A percentile compares a stretch with the other conserved stretches of the same genome.
Conservation (phyloP, 1,140 invertebrate genomes). For the Panagrolaimus sp. region DNA sequence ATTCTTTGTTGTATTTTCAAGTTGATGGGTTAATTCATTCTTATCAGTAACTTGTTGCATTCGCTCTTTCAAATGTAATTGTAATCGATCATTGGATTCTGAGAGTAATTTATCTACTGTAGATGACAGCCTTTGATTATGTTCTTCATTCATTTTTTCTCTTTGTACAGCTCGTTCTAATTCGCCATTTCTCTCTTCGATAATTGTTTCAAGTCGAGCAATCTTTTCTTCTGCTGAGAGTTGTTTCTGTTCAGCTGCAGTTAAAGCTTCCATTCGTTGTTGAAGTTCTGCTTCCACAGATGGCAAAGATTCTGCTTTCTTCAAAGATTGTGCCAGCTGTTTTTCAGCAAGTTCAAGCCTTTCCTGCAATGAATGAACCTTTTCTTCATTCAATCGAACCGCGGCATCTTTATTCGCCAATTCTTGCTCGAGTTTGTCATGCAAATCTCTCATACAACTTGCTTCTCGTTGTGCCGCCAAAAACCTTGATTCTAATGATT, state of each 20-base stretch:
- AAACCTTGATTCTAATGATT: conserved; percentile 75
- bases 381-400: conserved; percentile 70
- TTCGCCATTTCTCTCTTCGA: conserved; percentile 92
- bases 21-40: conserved; percentile 86
- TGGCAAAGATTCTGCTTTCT: conserved; percentile 70
- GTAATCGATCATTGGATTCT: conserved; percentile 91
- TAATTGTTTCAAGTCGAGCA: conserved; percentile 78
- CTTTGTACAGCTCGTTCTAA: conserved; percentile 79
- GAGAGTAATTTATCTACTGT: conserved; percentile 90
- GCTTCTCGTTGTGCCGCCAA: conserved; percentile 94
- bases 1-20: conserved; percentile 85
- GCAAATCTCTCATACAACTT: conserved; percentile 90
- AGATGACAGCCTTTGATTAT: conserved; percentile 86
- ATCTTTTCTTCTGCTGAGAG: conserved; percentile 92
- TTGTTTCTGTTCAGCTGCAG: conserved; percentile 77
- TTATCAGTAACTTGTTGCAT: conserved; percentile 98
- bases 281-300: conserved; percentile 94
- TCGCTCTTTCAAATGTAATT: conserved; percentile 96
- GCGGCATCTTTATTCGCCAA: conserved; percentile 60
- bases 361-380: conserved; percentile 86
- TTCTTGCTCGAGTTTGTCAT: conserved; percentile 96
- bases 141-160: conserved; percentile 98
- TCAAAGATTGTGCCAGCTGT: conserved; percentile 81
- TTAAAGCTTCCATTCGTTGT: conserved; percentile 88
- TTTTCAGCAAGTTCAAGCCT: conserved; percentile 90